These are phyloP conservation scores for Hafferia zeledoni DNA, from an alignment of 2,797 vertebrate species.

Conservation along the genomic window DNA sequence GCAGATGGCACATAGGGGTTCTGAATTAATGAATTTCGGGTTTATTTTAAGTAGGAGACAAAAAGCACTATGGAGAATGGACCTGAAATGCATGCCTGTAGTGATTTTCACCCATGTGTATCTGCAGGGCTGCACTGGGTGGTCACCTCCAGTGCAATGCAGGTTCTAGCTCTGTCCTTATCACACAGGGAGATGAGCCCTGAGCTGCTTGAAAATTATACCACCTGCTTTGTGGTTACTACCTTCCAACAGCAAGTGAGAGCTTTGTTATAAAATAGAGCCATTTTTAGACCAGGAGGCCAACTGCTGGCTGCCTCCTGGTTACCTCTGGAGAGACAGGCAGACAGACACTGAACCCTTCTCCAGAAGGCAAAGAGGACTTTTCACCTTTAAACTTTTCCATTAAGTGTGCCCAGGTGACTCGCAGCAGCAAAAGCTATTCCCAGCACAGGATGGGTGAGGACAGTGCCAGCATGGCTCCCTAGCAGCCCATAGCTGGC, in stretches of 20 bases:
- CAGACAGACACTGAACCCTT: accelerated
- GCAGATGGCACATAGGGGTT: neutral
- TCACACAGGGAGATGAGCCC: neutral
- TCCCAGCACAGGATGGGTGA: neutral
- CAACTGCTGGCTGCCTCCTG: accelerated
- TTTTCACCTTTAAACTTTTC: conserved; percentile 4
- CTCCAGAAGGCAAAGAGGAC: neutral
- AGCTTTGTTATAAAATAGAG: neutral
- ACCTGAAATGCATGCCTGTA: neutral
- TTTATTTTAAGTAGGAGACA: neutral
- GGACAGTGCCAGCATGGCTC: neutral
- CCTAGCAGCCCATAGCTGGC: neutral
- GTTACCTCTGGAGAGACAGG: neutral
- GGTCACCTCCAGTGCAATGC: neutral
- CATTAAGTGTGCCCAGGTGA: neutral
- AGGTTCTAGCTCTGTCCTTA: neutral
- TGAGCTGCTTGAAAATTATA: neutral
- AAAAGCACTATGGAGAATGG: neutral
- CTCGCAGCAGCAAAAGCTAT: neutral
- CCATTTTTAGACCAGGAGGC: neutral
- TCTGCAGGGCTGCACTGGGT: neutral
- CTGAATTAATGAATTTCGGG: neutral
- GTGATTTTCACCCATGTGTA: neutral
- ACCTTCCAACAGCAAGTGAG: neutral
- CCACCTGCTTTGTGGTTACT: neutral